Base-by-base conservation (phyloP, 2,113 vertebrate genomes). In the Pseudolaguvia tuberculata region DNA sequence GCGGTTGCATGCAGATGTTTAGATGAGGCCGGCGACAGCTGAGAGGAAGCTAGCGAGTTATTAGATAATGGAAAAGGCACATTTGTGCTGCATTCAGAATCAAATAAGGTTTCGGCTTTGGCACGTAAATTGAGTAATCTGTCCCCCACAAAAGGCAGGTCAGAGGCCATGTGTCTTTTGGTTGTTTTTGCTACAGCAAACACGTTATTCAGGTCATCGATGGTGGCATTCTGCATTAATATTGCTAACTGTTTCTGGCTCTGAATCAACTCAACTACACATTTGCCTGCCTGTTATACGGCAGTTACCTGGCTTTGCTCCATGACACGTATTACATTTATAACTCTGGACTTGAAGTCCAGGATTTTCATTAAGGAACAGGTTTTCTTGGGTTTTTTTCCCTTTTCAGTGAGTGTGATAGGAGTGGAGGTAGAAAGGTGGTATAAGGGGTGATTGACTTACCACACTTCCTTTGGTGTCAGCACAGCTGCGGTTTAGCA, bases 21-120 rank as follows among this genome's bases (percentile, higher is more conserved):
- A 23, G 66, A 47, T 72, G 71, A 75, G 66, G 67, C 47, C 8
- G 47, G 56, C 18, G 47, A 71, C 59, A 71, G 77, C 62, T 25
- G 70, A 80, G 75, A 78, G 71, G 62, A 70, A 69, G 56, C 35
- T 66, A 27, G 14, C 31, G 66, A n/a, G 25, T 72, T 82, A 83
- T 80, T 76, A 70, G 76, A 81, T 82, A 72, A 82, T 51, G 70
- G 70, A 77, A 81, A 67, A 61, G 55, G 51, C 73, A 72, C 76
- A 63, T 77, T 70, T 80, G 74, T 62, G 69, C 75, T 51, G 35
- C 58, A 57, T 72, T 72, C 21, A 18, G 50, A 79, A 47, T 35
- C 70, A 70, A 77, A 78, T 68, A 18, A 65, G 77, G 80, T 76
- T 81, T 59, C 56, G 66, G 31, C 25, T 35, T 27, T n/a, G 39